phyloP scores from a whole-genome alignment of 2,888 invertebrate species.

The Cataglyphis albicans region DNA sequence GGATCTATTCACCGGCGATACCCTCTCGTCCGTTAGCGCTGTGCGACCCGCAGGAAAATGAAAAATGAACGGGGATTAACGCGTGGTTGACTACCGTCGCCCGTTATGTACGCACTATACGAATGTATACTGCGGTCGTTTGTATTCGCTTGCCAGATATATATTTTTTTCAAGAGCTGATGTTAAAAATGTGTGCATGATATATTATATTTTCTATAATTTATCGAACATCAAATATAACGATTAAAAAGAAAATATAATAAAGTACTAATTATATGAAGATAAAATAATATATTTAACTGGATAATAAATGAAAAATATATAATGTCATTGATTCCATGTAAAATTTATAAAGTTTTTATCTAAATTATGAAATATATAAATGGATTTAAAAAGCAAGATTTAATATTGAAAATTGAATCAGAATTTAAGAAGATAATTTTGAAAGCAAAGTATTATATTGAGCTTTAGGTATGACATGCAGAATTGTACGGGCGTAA shows the following conservation, averaged over 20 bases:
- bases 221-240: conserved; percentile 21
- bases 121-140: conserved; percentile 27
- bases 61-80: conserved; percentile 72
- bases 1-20: conserved; percentile 68
- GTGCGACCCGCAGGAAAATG: conserved; percentile 64
- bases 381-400: neutral
- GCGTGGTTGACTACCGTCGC: conserved; percentile 56
- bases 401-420: conserved; percentile 1
- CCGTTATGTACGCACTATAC: conserved; percentile 30
- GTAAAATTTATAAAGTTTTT: neutral
- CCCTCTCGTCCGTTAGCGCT: conserved; percentile 44
- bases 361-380: neutral
- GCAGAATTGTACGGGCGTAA: conserved; percentile 7
- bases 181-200: neutral
- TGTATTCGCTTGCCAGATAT: conserved; percentile 37
- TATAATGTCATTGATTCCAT: neutral
- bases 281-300: neutral
- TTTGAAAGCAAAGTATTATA: neutral
- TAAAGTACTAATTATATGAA: conserved; percentile 3
- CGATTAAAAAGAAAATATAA: conserved; percentile 16
- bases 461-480: neutral
- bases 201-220: neutral
- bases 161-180: neutral
- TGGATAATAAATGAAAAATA: neutral
- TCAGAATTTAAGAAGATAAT: neutral